Conservation (phyloP, 2,113 vertebrate genomes). For the Seriola rivoliana region DNA sequence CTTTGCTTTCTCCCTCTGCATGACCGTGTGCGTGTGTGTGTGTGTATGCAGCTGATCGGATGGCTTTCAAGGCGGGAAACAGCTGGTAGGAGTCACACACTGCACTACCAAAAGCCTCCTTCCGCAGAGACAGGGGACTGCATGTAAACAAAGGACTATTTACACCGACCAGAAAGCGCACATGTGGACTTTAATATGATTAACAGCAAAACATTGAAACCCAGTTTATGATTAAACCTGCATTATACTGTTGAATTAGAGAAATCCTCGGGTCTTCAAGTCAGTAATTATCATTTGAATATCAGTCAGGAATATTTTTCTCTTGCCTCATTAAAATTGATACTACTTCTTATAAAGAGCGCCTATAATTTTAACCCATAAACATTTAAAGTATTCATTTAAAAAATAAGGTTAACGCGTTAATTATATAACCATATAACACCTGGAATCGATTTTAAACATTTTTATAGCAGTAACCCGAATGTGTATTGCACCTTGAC, state of each 20-base stretch:
- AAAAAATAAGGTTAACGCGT: background rate
- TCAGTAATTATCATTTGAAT: no score
- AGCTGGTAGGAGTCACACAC: slow-evolving; percentile 95
- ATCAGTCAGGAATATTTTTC: no score
- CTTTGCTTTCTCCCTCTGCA: slow-evolving; percentile 81
- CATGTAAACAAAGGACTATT: slow-evolving; percentile 96
- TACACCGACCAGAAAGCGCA: slow-evolving; percentile 20
- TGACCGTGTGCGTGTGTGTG: slow-evolving; percentile 82
- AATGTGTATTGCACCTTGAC: background rate
- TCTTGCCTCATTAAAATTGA: background rate
- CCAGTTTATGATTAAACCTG: slow-evolving; percentile 1
- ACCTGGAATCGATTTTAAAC: background rate
- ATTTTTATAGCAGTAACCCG: background rate
- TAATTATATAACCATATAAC: background rate
- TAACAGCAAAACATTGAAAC: background rate
- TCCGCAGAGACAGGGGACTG: slow-evolving; percentile 88
- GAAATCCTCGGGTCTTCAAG: no score
- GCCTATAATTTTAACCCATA: background rate
- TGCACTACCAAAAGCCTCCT: slow-evolving; percentile 88
- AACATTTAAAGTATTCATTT: background rate
- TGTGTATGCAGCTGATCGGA: slow-evolving; percentile 92
- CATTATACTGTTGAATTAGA: background rate
- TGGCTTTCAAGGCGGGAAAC: slow-evolving; percentile 99
- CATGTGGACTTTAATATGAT: background rate
- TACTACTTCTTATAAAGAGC: no score